A percentile compares a stretch with the other conserved stretches of the same genome.
phyloP scores from a whole-genome alignment of 2,113 vertebrate genomes.

The Epinephelus moara region DNA sequence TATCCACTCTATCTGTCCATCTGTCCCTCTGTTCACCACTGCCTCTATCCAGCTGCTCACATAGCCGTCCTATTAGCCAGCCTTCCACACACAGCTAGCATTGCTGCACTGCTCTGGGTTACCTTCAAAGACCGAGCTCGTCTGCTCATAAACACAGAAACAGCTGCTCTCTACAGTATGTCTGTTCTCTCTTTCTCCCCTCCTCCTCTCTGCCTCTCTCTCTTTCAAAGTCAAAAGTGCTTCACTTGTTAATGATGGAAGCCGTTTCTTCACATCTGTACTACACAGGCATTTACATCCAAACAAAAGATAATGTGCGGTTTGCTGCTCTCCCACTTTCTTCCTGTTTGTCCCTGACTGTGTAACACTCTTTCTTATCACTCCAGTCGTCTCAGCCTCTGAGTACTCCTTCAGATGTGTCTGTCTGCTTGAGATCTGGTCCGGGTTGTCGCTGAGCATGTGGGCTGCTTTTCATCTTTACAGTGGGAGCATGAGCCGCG shows the following conservation, averaged over 20 bases:
- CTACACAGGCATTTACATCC: conserved; percentile 79
- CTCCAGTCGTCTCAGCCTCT: conserved; percentile 54
- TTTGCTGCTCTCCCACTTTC: conserved; percentile 72
- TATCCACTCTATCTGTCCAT: conserved; percentile 86
- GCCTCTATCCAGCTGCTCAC: conserved; percentile 86
- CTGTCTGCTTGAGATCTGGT: conserved; percentile 67
- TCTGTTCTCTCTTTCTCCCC: conserved; percentile 69
- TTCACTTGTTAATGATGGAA: conserved; percentile 81
- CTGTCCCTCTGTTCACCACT: conserved; percentile 84
- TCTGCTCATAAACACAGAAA: conserved; percentile 83
- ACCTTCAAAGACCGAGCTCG: conserved; percentile 83
- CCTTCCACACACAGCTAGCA: conserved; percentile 71
- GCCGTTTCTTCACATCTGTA: conserved; percentile 78
- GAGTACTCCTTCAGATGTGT: conserved; percentile 72
- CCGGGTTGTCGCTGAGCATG: conserved; percentile 59
- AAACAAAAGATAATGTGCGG: conserved; percentile 82
- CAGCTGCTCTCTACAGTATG: conserved; percentile 84
- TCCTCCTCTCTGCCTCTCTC: conserved; percentile 59
- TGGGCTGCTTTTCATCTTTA: conserved; percentile 72
- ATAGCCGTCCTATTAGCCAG: conserved; percentile 84
- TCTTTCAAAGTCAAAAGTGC: conserved; percentile 85
- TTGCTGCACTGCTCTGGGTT: conserved; percentile 80
- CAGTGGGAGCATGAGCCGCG: conserved; percentile 48
- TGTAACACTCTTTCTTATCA: conserved; percentile 69
- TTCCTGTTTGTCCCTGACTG: conserved; percentile 72